phyloP scores from a whole-genome alignment of 2,113 vertebrate species.

The Pagrus major region DNA sequence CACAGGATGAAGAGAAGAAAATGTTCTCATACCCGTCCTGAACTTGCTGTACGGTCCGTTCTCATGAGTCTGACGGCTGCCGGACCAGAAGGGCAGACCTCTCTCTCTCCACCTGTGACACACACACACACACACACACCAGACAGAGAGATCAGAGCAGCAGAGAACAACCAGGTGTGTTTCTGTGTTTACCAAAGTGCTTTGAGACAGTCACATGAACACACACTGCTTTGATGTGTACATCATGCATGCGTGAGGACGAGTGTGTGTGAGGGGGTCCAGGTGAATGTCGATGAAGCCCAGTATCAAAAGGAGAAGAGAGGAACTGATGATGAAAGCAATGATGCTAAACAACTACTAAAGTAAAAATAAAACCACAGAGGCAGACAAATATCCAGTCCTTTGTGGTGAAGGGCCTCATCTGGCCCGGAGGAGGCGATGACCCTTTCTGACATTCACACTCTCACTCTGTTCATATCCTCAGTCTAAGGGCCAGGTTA shows the following conservation, averaged over 20 bases:
- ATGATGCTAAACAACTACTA: background rate
- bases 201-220: background rate
- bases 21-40: slow-evolving; percentile 83
- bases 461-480: background rate
- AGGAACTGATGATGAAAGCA: slow-evolving; percentile 16
- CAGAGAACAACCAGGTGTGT: slow-evolving; percentile 28
- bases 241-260: no score
- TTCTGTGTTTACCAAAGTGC: slow-evolving; percentile 10
- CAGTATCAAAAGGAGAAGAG: background rate
- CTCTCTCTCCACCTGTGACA: slow-evolving; percentile 88
- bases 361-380: background rate
- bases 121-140: slow-evolving; percentile 34
- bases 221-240: slow-evolving; percentile 47
- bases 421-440: background rate
- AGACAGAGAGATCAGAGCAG: slow-evolving; percentile 28
- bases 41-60: slow-evolving; percentile 89
- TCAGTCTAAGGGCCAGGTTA: background rate
- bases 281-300: slow-evolving; percentile 3
- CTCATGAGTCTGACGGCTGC: slow-evolving; percentile 74
- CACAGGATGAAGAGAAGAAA: background rate
- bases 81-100: slow-evolving; percentile 82
- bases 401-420: background rate
- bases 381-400: background rate
- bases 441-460: background rate
- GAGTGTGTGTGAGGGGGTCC: slow-evolving; percentile 4